Evolutionary conservation across 2,888 invertebrate genomes (phyloP), one percentile per base, ranked within the genome.

Genomic region (Drosophila paracracens): DNA sequence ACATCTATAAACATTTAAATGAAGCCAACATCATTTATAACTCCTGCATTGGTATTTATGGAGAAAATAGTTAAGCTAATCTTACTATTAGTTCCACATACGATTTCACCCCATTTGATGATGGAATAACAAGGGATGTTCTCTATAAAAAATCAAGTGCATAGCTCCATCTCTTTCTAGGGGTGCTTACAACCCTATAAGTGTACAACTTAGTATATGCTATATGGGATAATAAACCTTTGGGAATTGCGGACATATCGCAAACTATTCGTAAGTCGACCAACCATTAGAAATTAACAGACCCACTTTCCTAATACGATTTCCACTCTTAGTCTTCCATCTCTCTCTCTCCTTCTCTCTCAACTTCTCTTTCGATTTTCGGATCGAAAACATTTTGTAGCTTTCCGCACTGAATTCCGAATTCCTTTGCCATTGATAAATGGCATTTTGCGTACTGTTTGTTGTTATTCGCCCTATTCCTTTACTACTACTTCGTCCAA

Each of bases 371-470:
- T 38, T 52, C 13, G 25, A 21, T 64, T 57, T 38, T 33, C 36
- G 25, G 48, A 51, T 70, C 68, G 48, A 65, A 61, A 59, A 61
- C 65, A 57, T 77, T 83, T 71, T 69, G 72, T 73, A 57, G 79
- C 82, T 82, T 86, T 88, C 77, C 82, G 67, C 84, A 75, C 77
- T 71, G 63, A 82, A 71, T 68, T 70, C 68, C 69, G 48, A 78
- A 88, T 84, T 90, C 81, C 88, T 81, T 78, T 83, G 74, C 72
- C 75, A 81, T 89, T 87, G 87, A 90, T 81, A 88, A 88, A 88
- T 90, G 81, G 86, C 65, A 54, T 88, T 88, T 78, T 71, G 64
- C 74, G 74, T 63, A 70, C 66, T 74, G 71, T 76, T 90, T 86
- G 82, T 75, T 76, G 70, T 84, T 84, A 56, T 58, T 72, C 58